Base-by-base conservation (phyloP, 2,113 vertebrate genomes). In the Tringa solitaria region DNA sequence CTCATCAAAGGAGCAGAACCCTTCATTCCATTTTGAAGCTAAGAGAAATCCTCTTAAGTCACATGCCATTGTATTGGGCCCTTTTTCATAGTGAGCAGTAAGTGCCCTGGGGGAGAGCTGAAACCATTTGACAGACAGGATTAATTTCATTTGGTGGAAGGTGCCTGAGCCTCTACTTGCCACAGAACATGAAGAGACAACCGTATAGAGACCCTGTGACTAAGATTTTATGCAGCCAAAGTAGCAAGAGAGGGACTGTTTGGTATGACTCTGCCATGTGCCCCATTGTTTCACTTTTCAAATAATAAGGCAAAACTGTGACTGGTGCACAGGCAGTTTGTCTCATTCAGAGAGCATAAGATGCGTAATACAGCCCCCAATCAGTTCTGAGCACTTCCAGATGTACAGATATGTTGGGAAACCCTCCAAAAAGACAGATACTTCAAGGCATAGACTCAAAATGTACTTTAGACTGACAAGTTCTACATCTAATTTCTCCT, bases 31-130 rank as follows among this genome's bases (percentile, higher is more conserved):
- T 56, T 39, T 33, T 87, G 80, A 91, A 86, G 63, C 80, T 90
- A 86, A 50, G 72, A 93, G 67, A 90, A 95, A 95, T 95, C 92
- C 72, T 93, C 90, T 94, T 93, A 94, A 89, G 37, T 67, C 68
- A 41, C 4, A 53, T 46, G 51, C 26, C 56, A 48, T 80, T 87
- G 86, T 60, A 51, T 5, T 8, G 35, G 39, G 68, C 48, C 46
- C 60, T 48, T 84, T 94, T 70, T 60, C 64, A 65, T 12, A 33
- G 51, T 2, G 28, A 90, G 46, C 0, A 1, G 33, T 77, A 88
- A 86, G 59, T 75, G 73, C 28, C 24, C 41, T 30, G 28, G 33
- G 41, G 23, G 18, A 92, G 46, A 70, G 41, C 59, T 65, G 51
- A 77, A 67, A 84, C 35, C 33, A 2, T 67, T 48, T 87, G 89